Percentiles rank a stretch among this genome's conserved stretches.
phyloP scores from a whole-genome alignment of 2,113 vertebrate genomes.

The Anarrhichthys ocellatus region DNA sequence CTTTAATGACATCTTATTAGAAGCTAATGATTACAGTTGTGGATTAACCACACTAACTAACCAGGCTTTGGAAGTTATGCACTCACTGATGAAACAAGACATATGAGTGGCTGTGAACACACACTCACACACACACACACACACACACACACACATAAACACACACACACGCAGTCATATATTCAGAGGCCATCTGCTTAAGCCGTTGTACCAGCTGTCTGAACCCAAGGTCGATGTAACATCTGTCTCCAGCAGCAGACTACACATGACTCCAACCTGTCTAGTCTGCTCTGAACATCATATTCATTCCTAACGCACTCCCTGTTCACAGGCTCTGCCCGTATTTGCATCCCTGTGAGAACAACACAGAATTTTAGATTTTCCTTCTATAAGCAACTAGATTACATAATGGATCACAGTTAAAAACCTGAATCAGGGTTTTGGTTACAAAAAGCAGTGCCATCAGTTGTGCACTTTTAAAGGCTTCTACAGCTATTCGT shows the following conservation, averaged over 20 bases:
- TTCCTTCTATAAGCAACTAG: background rate
- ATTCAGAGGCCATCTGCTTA: slow-evolving; percentile 85
- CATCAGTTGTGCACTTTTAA: background rate
- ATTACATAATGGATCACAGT: background rate
- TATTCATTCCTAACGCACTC: background rate
- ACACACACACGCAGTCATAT: slow-evolving; percentile 18
- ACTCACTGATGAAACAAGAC: slow-evolving; percentile 2
- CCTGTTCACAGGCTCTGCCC: background rate
- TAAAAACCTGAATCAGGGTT: background rate
- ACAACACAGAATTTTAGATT: background rate
- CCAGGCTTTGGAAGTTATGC: background rate
- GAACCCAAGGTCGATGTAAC: slow-evolving; percentile 67
- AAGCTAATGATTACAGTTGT: background rate
- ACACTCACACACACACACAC: background rate
- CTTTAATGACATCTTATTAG: background rate
- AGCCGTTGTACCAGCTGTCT: slow-evolving; percentile 79
- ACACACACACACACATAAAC: slow-evolving; percentile 20
- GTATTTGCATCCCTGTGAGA: background rate
- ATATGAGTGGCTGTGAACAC: slow-evolving; percentile 10
- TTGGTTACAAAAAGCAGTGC: background rate
- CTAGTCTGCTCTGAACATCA: background rate
- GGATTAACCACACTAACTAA: background rate
- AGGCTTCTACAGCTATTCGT: background rate
- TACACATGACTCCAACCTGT: slow-evolving; percentile 18
- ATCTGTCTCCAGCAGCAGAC: slow-evolving; percentile 42